Base-by-base conservation (phyloP, 1,140 invertebrate genomes). In the Drosophila punjabiensis region DNA sequence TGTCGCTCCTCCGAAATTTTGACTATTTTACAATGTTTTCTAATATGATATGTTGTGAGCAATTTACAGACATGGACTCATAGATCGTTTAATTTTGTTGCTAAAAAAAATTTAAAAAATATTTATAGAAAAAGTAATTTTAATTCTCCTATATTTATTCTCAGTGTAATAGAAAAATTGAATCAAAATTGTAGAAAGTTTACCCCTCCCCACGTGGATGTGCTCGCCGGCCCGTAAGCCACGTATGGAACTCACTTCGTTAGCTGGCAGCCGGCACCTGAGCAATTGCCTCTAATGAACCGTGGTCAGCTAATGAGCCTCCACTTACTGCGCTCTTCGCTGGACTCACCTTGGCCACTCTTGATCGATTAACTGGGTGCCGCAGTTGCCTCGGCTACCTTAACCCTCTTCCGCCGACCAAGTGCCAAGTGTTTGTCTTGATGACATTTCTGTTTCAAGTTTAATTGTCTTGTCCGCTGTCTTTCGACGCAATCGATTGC, bases 371-470 rank as follows among this genome's bases (percentile, higher is more conserved):
- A 79, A 66, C 75, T 50, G 50, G 62, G 48, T 52, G 52, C 33
- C 58, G 64, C 32, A 24, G 53, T 77, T 74, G 50, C 61, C 50
- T 24, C 64, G 73, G 56, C 68, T 37, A 78, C 85, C 85, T 90
- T 90, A 89, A 85, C 85, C 82, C 79, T 67, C 81, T 90, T 90
- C 66, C 39, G 28, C 1, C 16, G 5, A 18, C 50, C 47, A 16
- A 63, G 56, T 47, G 63, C 47, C 79, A 73, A 63, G 64, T 70
- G 70, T 43, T 68, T 60, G 50, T 41, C 69, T 75, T 68, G 45
- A 41, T 69, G 77, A 80, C 79, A 62, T 84, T 85, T 84, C 37
- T 80, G 63, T 89, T 85, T 89, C 86, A 90, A 89, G 85, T 89
- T 90, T 88, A 88, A 85, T 89, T 90, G 85, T 63, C 81, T 83